A percentile compares a stretch with the other conserved stretches of the same genome.
These are phyloP conservation scores for Psilopsiagon aurifrons DNA, from an alignment of 2,113 vertebrate genomes.

Conservation along the genomic window DNA sequence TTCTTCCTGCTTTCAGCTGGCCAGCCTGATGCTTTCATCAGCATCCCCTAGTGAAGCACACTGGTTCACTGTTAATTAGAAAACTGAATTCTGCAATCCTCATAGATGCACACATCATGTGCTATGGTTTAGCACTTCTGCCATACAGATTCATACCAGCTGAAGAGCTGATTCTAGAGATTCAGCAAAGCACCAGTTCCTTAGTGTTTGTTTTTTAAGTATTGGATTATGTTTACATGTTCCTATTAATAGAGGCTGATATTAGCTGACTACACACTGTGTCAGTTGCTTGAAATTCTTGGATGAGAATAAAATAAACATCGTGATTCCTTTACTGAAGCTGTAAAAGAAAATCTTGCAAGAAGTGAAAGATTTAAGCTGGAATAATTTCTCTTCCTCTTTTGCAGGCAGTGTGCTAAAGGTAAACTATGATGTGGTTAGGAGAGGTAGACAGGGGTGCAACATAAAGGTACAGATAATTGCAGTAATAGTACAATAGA, in stretches of 20 bases:
- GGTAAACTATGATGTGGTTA: neutral
- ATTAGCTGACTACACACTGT: conserved; percentile 33
- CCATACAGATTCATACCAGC: neutral
- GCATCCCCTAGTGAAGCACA: neutral
- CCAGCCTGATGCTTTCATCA: neutral
- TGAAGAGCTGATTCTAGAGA: neutral
- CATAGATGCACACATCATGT: neutral
- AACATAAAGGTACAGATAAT: neutral
- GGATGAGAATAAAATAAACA: conserved; percentile 39
- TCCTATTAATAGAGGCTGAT: conserved; percentile 33
- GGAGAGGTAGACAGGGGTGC: neutral
- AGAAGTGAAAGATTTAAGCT: neutral
- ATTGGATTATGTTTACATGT: conserved; percentile 48
- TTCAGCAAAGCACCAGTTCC: neutral
- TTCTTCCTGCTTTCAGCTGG: neutral
- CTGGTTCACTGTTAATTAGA: neutral
- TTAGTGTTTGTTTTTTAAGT: conserved; percentile 56
- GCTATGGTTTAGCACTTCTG: neutral
- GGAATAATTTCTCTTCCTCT: neutral
- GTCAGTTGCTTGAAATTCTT: conserved; percentile 14
- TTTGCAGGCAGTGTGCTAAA: neutral
- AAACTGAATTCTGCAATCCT: neutral
- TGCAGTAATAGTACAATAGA: neutral
- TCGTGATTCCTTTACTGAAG: conserved; percentile 18
- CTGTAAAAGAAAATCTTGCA: neutral